phyloP scores from a whole-genome alignment of 1,140 invertebrate species.

The Nebria ingens region DNA sequence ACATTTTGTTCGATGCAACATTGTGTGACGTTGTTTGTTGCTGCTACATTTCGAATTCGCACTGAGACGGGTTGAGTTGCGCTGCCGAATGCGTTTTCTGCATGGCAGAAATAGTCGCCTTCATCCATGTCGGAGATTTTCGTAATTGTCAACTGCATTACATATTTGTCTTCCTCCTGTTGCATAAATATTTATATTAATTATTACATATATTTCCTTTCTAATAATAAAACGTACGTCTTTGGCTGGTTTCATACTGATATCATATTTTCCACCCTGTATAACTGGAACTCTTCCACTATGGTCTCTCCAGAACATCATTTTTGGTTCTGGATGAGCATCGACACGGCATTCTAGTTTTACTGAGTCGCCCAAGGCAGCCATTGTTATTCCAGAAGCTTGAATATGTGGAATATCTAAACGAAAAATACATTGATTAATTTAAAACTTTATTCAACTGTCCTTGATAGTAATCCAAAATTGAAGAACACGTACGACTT shows the following conservation, averaged over 20 bases:
- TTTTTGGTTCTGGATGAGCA: slow-evolving; percentile 63
- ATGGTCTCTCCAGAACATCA: slow-evolving; percentile 67
- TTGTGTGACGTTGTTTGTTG: slow-evolving; percentile 56
- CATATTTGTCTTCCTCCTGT: slow-evolving; percentile 48
- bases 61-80: slow-evolving; percentile 58
- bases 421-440: slow-evolving; percentile 10
- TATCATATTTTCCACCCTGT: slow-evolving; percentile 60
- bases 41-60: slow-evolving; percentile 46
- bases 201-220: slow-evolving; percentile 12
- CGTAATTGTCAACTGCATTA: slow-evolving; percentile 61
- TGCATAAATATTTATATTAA: slow-evolving; percentile 12
- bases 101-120: slow-evolving; percentile 71
- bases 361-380: slow-evolving; percentile 56
- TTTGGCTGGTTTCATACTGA: slow-evolving; percentile 42
- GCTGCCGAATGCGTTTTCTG: slow-evolving; percentile 67
- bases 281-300: slow-evolving; percentile 58
- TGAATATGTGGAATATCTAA: slow-evolving; percentile 63
- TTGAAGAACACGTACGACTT: slow-evolving; percentile 58
- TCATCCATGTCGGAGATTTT: slow-evolving; percentile 56
- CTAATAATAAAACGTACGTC: slow-evolving; percentile 38
- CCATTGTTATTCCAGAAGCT: slow-evolving; percentile 62
- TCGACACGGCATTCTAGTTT: slow-evolving; percentile 64
- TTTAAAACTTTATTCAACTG: not conserved
- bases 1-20: slow-evolving; percentile 71
- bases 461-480: slow-evolving; percentile 9